phyloP scores from a whole-genome alignment of 2,113 vertebrate species.

The Ranitomeya variabilis region DNA sequence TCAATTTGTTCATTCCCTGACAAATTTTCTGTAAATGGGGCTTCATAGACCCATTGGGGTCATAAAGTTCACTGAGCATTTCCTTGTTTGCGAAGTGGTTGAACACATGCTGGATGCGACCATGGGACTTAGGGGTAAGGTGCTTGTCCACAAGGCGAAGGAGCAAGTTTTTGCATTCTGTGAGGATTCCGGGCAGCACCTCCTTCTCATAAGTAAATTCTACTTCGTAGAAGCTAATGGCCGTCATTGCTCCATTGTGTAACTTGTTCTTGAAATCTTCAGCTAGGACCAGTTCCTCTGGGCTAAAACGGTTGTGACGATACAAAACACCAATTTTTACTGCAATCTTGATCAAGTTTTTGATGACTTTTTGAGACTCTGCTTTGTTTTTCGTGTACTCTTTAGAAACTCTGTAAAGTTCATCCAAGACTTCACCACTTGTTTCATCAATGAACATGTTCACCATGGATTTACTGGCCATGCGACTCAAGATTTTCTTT shows the following conservation, averaged over 20 bases:
- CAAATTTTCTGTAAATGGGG: constrained; percentile 80
- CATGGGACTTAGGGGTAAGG: constrained; percentile 86
- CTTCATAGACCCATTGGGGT: constrained; percentile 70
- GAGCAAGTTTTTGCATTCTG: constrained; percentile 77
- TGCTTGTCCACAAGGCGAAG: constrained; percentile 81
- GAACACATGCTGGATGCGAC: constrained; percentile 86
- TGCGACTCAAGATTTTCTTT: constrained; percentile 87
- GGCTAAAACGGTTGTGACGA: constrained; percentile 78
- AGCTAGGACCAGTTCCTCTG: constrained; percentile 76
- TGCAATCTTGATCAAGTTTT: constrained; percentile 85
- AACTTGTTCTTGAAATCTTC: constrained; percentile 83
- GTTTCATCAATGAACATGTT: constrained; percentile 90
- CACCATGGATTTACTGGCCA: constrained; percentile 82
- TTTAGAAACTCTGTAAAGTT: constrained; percentile 87
- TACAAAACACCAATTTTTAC: constrained; percentile 86
- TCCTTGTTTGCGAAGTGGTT: constrained; percentile 81
- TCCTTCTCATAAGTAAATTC: constrained; percentile 87
- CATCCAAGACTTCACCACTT: constrained; percentile 85
- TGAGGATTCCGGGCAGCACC: constrained; percentile 75
- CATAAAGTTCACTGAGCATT: constrained; percentile 81
- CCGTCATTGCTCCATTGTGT: constrained; percentile 83
- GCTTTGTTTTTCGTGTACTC: constrained; percentile 76
- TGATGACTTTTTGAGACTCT: constrained; percentile 84
- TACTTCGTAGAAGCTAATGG: constrained; percentile 88
- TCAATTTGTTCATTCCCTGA: constrained; percentile 80